Evolutionary conservation across 1,140 invertebrate species (phyloP).

Genomic region (Tribolium madens): DNA sequence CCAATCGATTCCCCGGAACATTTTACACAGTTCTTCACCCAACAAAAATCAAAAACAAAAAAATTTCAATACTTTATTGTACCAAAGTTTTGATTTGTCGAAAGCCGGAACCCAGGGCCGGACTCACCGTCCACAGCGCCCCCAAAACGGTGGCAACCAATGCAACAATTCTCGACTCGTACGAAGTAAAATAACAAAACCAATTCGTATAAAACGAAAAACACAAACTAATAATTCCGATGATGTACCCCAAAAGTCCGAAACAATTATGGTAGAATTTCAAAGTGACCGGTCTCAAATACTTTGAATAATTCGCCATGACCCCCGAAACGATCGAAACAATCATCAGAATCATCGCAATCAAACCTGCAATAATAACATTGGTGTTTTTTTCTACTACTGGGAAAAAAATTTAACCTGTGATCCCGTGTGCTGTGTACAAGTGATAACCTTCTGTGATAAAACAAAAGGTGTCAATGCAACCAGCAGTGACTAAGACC

Average conservation of each 20-base stretch:
- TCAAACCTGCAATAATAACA: constrained; percentile 49
- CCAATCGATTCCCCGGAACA: no score
- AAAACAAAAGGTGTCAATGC: constrained; percentile 49
- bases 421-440: constrained; percentile 56
- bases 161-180: constrained; percentile 52
- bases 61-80: no score
- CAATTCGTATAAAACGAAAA: constrained; percentile 56
- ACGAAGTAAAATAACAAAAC: constrained; percentile 55
- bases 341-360: constrained; percentile 55
- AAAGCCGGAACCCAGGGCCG: constrained; percentile 49
- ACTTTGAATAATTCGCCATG: constrained; percentile 50
- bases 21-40: no score
- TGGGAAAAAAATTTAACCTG: constrained; percentile 42
- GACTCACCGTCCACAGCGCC: constrained; percentile 54
- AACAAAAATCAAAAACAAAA: no score
- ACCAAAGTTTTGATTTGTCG: constrained; percentile 54
- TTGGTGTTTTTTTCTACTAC: background rate
- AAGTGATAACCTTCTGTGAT: constrained; percentile 53
- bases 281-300: constrained; percentile 44
- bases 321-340: constrained; percentile 49
- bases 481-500: constrained; percentile 51
- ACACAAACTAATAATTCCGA: constrained; percentile 57
- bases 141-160: constrained; percentile 52
- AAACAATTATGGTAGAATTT: constrained; percentile 56
- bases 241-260: constrained; percentile 52